Evolutionary conservation across 2,797 vertebrate genomes (phyloP).

Genomic region (Manis pentadactyla): DNA sequence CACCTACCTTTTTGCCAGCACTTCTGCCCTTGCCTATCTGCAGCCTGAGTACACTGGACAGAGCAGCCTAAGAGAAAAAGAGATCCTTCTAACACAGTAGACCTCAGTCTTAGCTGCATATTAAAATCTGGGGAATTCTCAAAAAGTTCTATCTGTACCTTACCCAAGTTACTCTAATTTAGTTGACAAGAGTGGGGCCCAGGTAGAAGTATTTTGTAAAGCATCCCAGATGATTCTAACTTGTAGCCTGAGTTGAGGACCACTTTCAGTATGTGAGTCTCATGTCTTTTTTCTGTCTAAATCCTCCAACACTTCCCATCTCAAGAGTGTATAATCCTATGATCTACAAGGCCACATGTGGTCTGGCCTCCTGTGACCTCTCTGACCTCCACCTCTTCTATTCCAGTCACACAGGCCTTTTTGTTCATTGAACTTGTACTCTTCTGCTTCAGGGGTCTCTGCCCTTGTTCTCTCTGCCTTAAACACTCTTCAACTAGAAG

Average conservation of each 20-base stretch:
- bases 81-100: background rate
- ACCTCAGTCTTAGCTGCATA: background rate
- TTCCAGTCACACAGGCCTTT: background rate
- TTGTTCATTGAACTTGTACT: background rate
- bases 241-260: background rate
- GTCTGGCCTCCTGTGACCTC: background rate
- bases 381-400: background rate
- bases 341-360: background rate
- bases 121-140: conserved; percentile 1
- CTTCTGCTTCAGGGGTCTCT: background rate
- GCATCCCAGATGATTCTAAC: background rate
- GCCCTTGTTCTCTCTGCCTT: background rate
- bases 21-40: background rate
- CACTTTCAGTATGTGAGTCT: background rate
- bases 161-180: background rate
- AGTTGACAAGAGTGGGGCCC: background rate
- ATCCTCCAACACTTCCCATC: background rate
- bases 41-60: background rate
- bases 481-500: background rate
- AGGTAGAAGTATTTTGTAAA: background rate
- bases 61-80: background rate
- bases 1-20: background rate
- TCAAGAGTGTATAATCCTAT: background rate
- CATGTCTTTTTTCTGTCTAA: background rate
- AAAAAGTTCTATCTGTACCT: background rate